These are phyloP conservation scores for Epistrophe eligans DNA, from an alignment of 2,888 invertebrate species.

Conservation along the genomic window DNA sequence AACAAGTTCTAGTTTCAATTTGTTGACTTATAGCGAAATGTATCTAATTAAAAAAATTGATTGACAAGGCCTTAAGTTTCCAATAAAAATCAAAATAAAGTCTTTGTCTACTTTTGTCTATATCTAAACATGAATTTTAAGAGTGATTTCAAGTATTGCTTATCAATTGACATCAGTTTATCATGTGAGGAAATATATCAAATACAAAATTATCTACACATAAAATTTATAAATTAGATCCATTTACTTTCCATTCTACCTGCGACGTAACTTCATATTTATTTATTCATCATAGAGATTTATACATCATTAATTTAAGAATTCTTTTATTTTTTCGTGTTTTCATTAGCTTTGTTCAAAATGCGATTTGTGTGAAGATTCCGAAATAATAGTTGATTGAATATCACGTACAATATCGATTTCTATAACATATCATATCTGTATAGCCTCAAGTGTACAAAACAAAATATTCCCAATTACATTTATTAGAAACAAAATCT, in stretches of 20 bases:
- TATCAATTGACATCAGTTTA: not conserved
- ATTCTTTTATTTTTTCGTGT: not conserved
- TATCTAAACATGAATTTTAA: not conserved
- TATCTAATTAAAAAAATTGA: not conserved
- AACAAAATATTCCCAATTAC: not conserved
- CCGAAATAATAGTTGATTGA: not conserved
- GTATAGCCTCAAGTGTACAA: not conserved
- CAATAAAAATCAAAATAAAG: not conserved
- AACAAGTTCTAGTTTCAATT: slow-evolving; percentile 3
- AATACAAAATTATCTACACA: no score
- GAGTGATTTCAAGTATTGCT: not conserved
- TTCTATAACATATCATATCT: not conserved
- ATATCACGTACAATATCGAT: slow-evolving; percentile 9
- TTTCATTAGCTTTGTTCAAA: not conserved
- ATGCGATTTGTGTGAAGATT: not conserved
- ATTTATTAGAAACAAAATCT: not conserved
- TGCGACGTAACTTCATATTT: no score
- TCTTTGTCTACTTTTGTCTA: not conserved
- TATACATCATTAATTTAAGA: not conserved
- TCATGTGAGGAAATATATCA: no score
- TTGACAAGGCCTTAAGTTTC: not conserved
- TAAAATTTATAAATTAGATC: no score
- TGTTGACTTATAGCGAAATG: not conserved
- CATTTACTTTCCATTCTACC: no score
- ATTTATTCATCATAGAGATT: not conserved